Evolutionary conservation across 2,113 vertebrate species (phyloP), one percentile per base, ranked within the genome.

Genomic region (Poeciliopsis prolifica): DNA sequence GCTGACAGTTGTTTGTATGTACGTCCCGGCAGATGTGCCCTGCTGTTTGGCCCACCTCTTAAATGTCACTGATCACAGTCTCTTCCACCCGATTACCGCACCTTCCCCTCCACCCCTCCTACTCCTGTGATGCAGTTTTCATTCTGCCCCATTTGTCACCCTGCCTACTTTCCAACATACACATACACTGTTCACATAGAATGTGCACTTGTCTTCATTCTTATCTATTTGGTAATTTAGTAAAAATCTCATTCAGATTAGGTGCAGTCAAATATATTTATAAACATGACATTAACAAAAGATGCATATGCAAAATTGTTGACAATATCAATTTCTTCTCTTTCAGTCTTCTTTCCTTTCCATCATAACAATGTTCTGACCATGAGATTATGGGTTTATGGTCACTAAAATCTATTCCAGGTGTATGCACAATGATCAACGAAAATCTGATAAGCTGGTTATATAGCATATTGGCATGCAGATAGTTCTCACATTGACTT

Each of bases 51-150:
- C 78, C 86, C 85, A 83, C 80, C 88, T 91, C 81, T 83, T 80
- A 92, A 92, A 92, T 93, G 90, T 91, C 90, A 93, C 86, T 90
- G 90, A 93, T 91, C 91, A 91, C 83, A 90, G 86, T 81, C 82
- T 82, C 87, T 91, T 92, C 87, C 90, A 79, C 86, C 85, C 89
- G 90, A 90, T 93, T 91, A 87, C 76, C 72, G 54, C 24, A 37
- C 5, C 37, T 19, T 4, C 22, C 22, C 35, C 22, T 22, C 72
- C 11, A 64, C 42, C 64, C 70, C 80, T 54, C 33, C 51, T 44
- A 66, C 44, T 58, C 24, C 63, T 58, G 58, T 48, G 44, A 64
- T 35, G 28, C 26, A 61, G 54, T 42, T 60, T 67, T 77, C 9
- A 54, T 54, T 81, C 33, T 83, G 66, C 65, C 80, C 81, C 72